A percentile compares a stretch with the other conserved stretches of the same genome.
phyloP scores from a whole-genome alignment of 1,140 invertebrate species.

The Bemisia tabaci region DNA sequence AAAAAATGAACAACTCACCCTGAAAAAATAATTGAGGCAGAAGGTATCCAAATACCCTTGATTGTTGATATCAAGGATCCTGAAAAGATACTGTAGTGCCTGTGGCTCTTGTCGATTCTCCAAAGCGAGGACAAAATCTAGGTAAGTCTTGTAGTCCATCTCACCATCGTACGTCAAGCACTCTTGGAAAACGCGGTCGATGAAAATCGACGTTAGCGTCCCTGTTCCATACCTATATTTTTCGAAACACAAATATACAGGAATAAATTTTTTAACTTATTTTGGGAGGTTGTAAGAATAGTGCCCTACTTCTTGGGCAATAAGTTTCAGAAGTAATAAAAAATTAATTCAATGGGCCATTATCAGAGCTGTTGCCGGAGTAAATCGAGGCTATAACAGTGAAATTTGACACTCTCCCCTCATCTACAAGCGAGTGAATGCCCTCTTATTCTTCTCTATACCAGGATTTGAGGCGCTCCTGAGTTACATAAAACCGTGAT shows the following conservation, averaged over 20 bases:
- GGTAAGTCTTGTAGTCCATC: constrained; percentile 96
- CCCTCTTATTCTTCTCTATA: no score
- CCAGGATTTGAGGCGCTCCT: no score
- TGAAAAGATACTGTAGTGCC: constrained; percentile 80
- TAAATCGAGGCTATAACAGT: no score
- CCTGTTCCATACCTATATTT: constrained; percentile 68
- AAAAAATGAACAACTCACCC: constrained; percentile 41
- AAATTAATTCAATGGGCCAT: no score
- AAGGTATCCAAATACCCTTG: constrained; percentile 80
- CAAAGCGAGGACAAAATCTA: constrained; percentile 86
- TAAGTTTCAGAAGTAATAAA: no score
- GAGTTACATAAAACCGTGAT: no score
- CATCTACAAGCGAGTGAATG: no score
- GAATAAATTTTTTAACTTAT: not conserved
- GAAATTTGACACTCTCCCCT: no score
- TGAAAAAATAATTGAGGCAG: constrained; percentile 85
- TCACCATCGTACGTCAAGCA: constrained; percentile 90
- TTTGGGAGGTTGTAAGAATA: not conserved
- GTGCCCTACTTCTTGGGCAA: no score
- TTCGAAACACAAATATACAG: constrained; percentile 7
- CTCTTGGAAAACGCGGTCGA: constrained; percentile 89
- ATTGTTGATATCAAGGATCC: constrained; percentile 80
- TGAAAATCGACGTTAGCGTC: constrained; percentile 79
- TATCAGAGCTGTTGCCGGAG: no score
- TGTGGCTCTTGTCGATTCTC: constrained; percentile 87